A percentile compares a stretch with the other conserved stretches of the same genome.
Evolutionary conservation across 1,140 invertebrate species (phyloP).

Genomic region (Elysia chlorotica): DNA sequence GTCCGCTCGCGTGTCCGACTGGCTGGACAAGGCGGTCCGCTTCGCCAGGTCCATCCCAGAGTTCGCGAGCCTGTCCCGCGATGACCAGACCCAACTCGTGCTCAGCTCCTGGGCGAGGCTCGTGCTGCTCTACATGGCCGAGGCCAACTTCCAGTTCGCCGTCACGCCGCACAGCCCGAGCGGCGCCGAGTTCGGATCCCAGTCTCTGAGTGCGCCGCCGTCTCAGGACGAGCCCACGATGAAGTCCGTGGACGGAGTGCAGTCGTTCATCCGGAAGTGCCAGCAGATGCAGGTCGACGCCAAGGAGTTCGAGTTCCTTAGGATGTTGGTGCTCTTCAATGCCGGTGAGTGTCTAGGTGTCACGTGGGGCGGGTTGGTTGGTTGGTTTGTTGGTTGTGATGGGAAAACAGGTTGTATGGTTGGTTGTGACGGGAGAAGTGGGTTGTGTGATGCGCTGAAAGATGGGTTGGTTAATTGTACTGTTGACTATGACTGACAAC

Average conservation of each 20-base stretch:
- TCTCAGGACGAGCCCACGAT: constrained; percentile 54
- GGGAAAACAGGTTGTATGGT: too few relatives aligned
- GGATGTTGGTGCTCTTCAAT: constrained; percentile 59
- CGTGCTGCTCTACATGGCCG: constrained; percentile 57
- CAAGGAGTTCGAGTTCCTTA: constrained; percentile 56
- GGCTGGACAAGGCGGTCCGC: constrained; percentile 57
- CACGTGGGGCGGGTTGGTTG: too few relatives aligned
- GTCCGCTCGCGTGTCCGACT: constrained; percentile 57
- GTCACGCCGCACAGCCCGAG: too few relatives aligned
- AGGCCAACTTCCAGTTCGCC: constrained; percentile 59
- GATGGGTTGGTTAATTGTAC: too few relatives aligned
- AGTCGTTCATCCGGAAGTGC: constrained; percentile 57
- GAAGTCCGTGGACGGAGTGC: constrained; percentile 56
- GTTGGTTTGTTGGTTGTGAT: too few relatives aligned
- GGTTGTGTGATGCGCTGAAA: too few relatives aligned
- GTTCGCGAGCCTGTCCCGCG: constrained; percentile 49
- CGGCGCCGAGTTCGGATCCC: constrained; percentile 21
- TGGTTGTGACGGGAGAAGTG: too few relatives aligned
- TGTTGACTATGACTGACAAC: too few relatives aligned
- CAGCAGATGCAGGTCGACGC: constrained; percentile 52
- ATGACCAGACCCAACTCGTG: constrained; percentile 55
- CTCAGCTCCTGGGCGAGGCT: constrained; percentile 55
- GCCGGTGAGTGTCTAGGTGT: too few relatives aligned
- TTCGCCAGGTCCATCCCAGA: constrained; percentile 57
- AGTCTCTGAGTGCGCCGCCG: constrained; percentile 2